Evolutionary conservation across 2,797 vertebrate species (phyloP), one percentile per base, ranked within the genome.

Genomic region (Melanotaenia parkinsoni): DNA sequence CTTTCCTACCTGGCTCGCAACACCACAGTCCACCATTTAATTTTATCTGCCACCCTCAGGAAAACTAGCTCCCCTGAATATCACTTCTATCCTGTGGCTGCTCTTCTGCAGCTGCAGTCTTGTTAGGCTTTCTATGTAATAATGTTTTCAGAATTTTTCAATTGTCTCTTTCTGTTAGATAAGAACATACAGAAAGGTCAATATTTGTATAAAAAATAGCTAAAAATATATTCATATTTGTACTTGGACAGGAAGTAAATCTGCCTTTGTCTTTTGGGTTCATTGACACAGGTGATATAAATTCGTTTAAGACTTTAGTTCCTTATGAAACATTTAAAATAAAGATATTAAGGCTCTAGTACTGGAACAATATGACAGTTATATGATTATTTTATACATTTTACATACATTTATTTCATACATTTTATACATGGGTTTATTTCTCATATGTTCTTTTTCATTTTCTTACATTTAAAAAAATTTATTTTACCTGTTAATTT

Each of bases 1-100:
- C 91, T 93, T 93, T 93, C 72, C 83, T 89, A 91, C 90, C 91
- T 91, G 85, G 72, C 74, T 74, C 80, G 70, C 84, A 83, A 85
- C 84, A 83, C 71, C 58, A 72, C 74, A 78, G 78, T 76, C 82
- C 68, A 73, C 81, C 63, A 76, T 88, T 89, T 87, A 86, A 90
- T 92, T 91, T 91, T 79, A 86, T 92, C 87, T 90, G 76, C 74
- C 50, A 7, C 76, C 90, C 83, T 74, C 24, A 62, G 88, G 86
- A 82, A 73, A 57, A 82, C 81, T 70, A 74, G 70, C 79, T 87
- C 70, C 78, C 70, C 81, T 88, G 78, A 91, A 92, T 89, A 90
- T 88, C 86, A 89, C 82, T 56, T 79, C 66, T 84, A 40, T 81
- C 80, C 87, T 72, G 40, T 79, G 77, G 87, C 74, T 77, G 74